phyloP scores from a whole-genome alignment of 2,888 invertebrate species.

The Helleia helle region DNA sequence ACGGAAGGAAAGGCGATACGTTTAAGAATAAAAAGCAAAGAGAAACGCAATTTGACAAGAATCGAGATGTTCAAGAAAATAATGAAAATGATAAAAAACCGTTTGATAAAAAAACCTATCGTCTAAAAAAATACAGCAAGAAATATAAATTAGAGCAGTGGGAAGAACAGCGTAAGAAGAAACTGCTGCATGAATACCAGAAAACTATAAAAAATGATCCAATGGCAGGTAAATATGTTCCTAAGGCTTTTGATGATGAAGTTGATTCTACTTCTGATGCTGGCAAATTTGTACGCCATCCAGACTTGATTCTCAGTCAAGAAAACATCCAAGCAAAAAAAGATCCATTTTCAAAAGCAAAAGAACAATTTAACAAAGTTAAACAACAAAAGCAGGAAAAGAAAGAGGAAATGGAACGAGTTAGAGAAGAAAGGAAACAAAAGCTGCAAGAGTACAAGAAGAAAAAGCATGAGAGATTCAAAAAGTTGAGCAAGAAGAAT shows the following conservation, averaged over 20 bases:
- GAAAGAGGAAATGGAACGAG: constrained; percentile 57
- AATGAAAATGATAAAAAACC: constrained; percentile 57
- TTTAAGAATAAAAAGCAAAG: constrained; percentile 27
- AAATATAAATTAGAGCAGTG: constrained; percentile 80
- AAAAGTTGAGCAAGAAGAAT: constrained; percentile 83
- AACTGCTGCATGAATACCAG: constrained; percentile 69
- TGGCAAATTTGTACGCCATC: constrained; percentile 58
- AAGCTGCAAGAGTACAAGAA: constrained; percentile 79
- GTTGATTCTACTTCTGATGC: constrained; percentile 33
- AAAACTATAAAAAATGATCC: constrained; percentile 70
- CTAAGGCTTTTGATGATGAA: constrained; percentile 66
- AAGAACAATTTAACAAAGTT: constrained; percentile 66
- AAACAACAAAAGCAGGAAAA: constrained; percentile 70
- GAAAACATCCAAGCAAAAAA: constrained; percentile 28
- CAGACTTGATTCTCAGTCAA: constrained; percentile 45
- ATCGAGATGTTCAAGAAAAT: constrained; percentile 26
- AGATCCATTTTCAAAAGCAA: constrained; percentile 66
- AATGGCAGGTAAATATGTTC: constrained; percentile 51
- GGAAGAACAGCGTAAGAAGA: constrained; percentile 77
- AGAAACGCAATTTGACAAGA: constrained; percentile 42
- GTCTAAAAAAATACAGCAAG: constrained; percentile 79
- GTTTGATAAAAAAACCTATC: constrained; percentile 79
- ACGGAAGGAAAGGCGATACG: constrained; percentile 19
- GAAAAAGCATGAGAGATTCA: constrained; percentile 80
- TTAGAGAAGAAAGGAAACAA: constrained; percentile 73